These are phyloP conservation scores for Lathamus discolor DNA, from an alignment of 2,113 vertebrate genomes.

Conservation along the genomic window DNA sequence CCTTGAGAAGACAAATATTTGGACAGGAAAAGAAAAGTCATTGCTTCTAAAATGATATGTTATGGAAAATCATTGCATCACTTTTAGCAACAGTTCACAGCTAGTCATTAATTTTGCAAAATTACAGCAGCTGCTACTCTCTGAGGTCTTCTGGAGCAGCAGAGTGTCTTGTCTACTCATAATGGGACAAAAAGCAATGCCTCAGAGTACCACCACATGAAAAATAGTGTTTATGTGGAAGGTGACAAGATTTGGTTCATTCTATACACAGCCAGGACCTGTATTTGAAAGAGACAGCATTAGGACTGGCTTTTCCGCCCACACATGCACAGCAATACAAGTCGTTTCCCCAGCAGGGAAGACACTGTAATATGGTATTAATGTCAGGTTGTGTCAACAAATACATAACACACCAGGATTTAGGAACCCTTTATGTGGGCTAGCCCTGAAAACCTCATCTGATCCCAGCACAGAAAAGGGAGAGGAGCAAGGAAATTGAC, in stretches of 20 bases:
- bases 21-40: constrained; percentile 40
- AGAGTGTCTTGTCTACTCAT: neutral
- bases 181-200: neutral
- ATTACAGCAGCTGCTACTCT: constrained; percentile 1
- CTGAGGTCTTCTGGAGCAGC: neutral
- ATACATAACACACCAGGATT: neutral
- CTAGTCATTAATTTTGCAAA: constrained; percentile 50
- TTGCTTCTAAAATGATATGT: constrained; percentile 32
- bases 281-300: neutral
- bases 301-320: neutral
- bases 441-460: neutral
- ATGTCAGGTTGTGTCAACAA: neutral
- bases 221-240: neutral
- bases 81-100: constrained; percentile 24
- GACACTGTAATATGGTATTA: neutral
- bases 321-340: neutral
- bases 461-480: neutral
- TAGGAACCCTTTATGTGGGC: neutral
- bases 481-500: neutral
- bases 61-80: constrained; percentile 49
- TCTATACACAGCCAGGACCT: neutral
- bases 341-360: neutral
- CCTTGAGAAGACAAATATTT: constrained; percentile 60
- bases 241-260: neutral
- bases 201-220: neutral